phyloP scores from a whole-genome alignment of 2,797 vertebrate species.

The Malurus splendens region DNA sequence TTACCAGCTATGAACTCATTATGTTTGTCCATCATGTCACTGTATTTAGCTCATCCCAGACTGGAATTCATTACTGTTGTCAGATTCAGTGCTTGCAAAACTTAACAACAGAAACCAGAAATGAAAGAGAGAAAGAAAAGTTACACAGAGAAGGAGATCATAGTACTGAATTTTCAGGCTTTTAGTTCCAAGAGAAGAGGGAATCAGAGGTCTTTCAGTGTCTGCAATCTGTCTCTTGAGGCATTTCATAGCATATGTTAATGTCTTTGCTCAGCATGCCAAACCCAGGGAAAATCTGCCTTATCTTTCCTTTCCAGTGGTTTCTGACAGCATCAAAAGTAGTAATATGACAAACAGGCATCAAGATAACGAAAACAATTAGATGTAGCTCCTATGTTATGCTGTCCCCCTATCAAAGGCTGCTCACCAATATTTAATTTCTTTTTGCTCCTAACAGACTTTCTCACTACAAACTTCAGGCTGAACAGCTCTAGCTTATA shows the following conservation, averaged over 20 bases:
- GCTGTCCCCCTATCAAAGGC: background rate
- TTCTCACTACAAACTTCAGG: background rate
- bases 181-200: background rate
- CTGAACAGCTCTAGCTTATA: background rate
- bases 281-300: background rate
- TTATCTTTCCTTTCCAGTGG: background rate
- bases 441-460: slow-evolving; percentile 8
- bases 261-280: background rate
- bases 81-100: background rate
- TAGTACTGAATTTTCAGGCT: background rate
- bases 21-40: background rate
- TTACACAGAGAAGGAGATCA: background rate
- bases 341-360: background rate
- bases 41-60: background rate
- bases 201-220: background rate
- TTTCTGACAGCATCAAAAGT: background rate
- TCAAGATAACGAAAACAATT: background rate
- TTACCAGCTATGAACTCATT: background rate
- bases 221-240: background rate
- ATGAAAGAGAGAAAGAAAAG: background rate
- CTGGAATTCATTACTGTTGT: background rate
- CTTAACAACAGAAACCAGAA: background rate
- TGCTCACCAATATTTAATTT: background rate
- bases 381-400: slow-evolving; percentile 12
- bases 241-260: background rate